Conservation (phyloP, 92 coral and sea anemone genomes). For the Meandrina meandrites region DNA sequence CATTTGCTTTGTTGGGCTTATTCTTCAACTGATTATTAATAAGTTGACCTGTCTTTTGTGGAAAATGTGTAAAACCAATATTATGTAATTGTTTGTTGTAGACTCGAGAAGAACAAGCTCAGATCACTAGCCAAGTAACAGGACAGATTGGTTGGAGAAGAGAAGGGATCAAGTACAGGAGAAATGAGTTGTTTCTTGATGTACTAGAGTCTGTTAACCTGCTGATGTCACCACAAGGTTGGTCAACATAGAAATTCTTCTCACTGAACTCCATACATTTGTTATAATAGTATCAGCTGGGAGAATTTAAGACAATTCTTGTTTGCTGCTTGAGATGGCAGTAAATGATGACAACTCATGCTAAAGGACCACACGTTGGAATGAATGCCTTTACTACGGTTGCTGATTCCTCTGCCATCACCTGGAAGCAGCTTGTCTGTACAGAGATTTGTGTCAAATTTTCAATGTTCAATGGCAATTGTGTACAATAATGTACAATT, state of each 20-base stretch:
- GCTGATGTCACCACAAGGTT: conserved; percentile 99
- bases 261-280: not conserved
- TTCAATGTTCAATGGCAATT: not conserved
- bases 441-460: not conserved
- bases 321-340: not conserved
- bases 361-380: conserved; percentile 17
- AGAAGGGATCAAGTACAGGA: conserved; percentile 96
- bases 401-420: conserved; percentile 15
- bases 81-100: conserved; percentile 11
- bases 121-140: conserved; percentile 98
- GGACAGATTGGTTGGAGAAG: conserved; percentile 99
- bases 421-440: not conserved
- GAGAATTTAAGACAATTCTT: not conserved
- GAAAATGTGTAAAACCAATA: too few relatives aligned
- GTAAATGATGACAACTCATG: conserved; percentile 27
- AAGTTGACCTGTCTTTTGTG: too few relatives aligned
- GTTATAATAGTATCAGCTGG: not conserved
- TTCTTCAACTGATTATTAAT: too few relatives aligned
- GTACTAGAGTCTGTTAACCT: conserved; percentile 97
- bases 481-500: not conserved
- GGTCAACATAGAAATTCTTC: not conserved
- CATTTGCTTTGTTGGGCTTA: too few relatives aligned
- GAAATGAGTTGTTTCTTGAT: conserved; percentile 97
- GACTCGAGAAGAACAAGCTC: conserved; percentile 99
- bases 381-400: conserved; percentile 47